These are phyloP conservation scores for Branchellion lobata DNA, from an alignment of 2,888 invertebrate genomes.

Conservation along the genomic window DNA sequence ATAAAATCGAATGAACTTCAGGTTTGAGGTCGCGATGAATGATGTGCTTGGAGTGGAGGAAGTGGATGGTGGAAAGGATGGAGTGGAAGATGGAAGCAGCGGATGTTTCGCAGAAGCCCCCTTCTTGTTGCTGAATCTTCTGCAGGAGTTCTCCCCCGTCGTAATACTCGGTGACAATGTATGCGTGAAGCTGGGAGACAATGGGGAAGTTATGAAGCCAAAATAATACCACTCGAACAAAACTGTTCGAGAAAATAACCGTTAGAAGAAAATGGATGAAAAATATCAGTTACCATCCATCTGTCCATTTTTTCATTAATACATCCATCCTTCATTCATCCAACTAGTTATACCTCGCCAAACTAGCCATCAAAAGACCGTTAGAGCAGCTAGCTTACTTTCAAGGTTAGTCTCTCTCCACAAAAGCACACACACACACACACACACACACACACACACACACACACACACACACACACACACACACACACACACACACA, in stretches of 20 bases:
- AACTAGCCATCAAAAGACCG: too few species aligned
- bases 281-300: too few species aligned
- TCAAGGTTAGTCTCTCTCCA: too few species aligned
- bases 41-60: slow-evolving; percentile 79
- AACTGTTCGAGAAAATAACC: not conserved
- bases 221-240: not conserved
- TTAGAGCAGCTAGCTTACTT: too few species aligned
- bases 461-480: too few species aligned
- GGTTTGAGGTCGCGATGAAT: slow-evolving; percentile 93
- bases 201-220: not conserved
- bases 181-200: slow-evolving; percentile 71
- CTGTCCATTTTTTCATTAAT: too few species aligned
- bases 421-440: too few species aligned
- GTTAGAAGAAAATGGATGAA: too few species aligned
- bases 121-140: slow-evolving; percentile 69
- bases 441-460: too few species aligned
- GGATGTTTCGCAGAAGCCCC: slow-evolving; percentile 72
- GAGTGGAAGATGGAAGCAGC: slow-evolving; percentile 80
- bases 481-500: too few species aligned
- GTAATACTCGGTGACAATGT: slow-evolving; percentile 83
- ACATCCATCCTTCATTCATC: too few species aligned
- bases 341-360: too few species aligned
- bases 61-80: slow-evolving; percentile 78
- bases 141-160: slow-evolving; percentile 79
- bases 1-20: slow-evolving; percentile 68